Conservation (phyloP, 2,888 invertebrate species). For the Drosophila affinis region DNA sequence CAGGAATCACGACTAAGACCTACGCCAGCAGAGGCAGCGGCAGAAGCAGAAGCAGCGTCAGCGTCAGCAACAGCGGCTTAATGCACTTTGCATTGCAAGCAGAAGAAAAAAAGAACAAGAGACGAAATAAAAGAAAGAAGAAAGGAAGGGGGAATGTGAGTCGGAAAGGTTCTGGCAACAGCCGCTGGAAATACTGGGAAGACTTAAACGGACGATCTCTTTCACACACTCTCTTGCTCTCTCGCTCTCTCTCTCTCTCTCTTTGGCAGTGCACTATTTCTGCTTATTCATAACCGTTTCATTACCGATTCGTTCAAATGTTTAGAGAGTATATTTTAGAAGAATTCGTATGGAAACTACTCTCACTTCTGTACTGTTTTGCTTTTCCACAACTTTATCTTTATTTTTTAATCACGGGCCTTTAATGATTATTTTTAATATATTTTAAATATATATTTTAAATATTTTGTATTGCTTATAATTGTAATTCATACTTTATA, state of each 20-base stretch:
- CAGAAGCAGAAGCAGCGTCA: slow-evolving; percentile 9
- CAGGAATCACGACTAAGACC: slow-evolving; percentile 37
- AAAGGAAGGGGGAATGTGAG: slow-evolving; percentile 29
- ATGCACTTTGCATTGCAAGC: slow-evolving; percentile 65
- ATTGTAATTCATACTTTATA: too few species aligned
- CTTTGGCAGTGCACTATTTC: neutral
- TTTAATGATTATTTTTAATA: too few species aligned
- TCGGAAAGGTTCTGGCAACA: slow-evolving; percentile 34
- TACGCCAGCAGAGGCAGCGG: slow-evolving; percentile 35
- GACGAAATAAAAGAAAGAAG: slow-evolving; percentile 20
- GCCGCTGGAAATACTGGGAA: slow-evolving; percentile 62
- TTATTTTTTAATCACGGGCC: too few species aligned
- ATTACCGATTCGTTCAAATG: too few species aligned
- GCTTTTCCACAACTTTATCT: too few species aligned
- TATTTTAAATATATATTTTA: too few species aligned
- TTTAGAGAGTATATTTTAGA: too few species aligned
- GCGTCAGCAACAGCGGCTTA: slow-evolving; percentile 15
- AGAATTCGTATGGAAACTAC: too few species aligned
- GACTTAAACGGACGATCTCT: slow-evolving; percentile 11
- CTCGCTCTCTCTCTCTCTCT: neutral
- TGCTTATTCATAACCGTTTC: too few species aligned
- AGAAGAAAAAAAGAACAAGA: slow-evolving; percentile 29
- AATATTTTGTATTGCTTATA: too few species aligned
- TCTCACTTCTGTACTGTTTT: too few species aligned
- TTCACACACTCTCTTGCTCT: neutral